Base-by-base conservation (phyloP, 2,888 invertebrate genomes). In the Anodontia alba region DNA sequence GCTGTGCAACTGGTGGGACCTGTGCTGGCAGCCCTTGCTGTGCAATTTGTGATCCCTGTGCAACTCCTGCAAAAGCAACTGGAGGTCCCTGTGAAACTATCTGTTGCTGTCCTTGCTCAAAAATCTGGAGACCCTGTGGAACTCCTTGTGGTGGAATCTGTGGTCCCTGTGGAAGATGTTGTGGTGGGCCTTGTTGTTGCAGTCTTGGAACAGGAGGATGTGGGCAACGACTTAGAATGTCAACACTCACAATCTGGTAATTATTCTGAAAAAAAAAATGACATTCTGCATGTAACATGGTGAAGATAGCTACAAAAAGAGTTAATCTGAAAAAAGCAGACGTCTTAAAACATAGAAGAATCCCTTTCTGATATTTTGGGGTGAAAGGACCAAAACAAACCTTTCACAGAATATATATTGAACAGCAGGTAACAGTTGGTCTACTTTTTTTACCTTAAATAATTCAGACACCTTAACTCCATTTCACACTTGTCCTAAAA, bases 151-250 rank as follows among this genome's bases (percentile, higher is more conserved):
- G 33, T 15, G 29, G 17, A 31, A 20, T 1, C 8, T 10, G 33
- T 62, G 62, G 33, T 29, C 62, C 33, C 62, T 62, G 62, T 62
- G 62, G 31, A 5, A 62, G 17, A 62, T 10, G 5, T 20, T 12
- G 33, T 33, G 12, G 33, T 62, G 62, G 62, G 1, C 62, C 33
- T 33, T 31, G 33, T 33, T 62, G 62, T 23, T 62, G 62, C 1
- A 62, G 20, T 62, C 62, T 62, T 31, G 94, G 94, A 17, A 93
- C 86, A 10, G 93, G 93, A 12, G 93, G 90, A 31, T 91, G 89
- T 26, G 92, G 92, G 76, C 91, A 92, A 31, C 90, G 88, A 29
- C 81, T 80, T 38, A 94, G 87, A 43, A 93, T 89, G n/a, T 91
- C 91, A 69, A 91, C 62, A 20, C 90, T 87, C 7, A 88, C 87